Evolutionary conservation across 1,140 invertebrate genomes (phyloP).

Genomic region (Hycleus phaleratus): DNA sequence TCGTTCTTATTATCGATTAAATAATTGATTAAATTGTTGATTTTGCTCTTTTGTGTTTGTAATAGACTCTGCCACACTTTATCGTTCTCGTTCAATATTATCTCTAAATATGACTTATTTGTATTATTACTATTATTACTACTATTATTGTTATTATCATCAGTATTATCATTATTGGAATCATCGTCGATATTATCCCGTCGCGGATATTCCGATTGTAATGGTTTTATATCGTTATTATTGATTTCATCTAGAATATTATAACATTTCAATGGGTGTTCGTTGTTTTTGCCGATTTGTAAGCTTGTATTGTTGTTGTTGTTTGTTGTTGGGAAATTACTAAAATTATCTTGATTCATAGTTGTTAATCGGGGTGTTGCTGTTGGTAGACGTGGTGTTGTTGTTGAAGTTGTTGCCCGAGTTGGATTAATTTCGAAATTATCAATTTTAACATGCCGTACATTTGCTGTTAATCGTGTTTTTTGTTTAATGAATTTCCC

Average conservation of each 20-base stretch:
- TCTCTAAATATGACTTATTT: not conserved
- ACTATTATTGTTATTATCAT: not conserved
- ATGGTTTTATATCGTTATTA: slow-evolving; percentile 31
- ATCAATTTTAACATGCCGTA: too few relatives aligned
- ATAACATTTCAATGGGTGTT: too few relatives aligned
- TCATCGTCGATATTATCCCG: slow-evolving; percentile 20
- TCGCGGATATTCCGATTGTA: slow-evolving; percentile 36
- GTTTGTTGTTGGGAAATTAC: too few relatives aligned
- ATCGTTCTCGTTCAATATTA: slow-evolving; percentile 15
- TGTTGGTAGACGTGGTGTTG: too few relatives aligned
- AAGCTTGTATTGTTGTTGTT: too few relatives aligned
- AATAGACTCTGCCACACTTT: slow-evolving; percentile 17
- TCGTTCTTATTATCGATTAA: not conserved
- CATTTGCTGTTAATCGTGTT: not conserved
- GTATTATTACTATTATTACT: too few relatives aligned
- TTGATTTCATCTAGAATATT: slow-evolving; percentile 34
- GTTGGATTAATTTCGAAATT: too few relatives aligned
- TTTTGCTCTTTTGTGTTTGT: not conserved
- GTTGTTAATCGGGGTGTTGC: too few relatives aligned
- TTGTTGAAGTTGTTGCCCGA: too few relatives aligned
- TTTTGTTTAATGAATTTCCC: slow-evolving; percentile 6
- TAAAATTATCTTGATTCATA: too few relatives aligned
- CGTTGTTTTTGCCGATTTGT: too few relatives aligned
- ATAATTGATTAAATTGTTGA: not conserved
- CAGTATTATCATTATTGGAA: not conserved